Evolutionary conservation across 2,113 vertebrate species (phyloP).

Genomic region (Acanthisitta chloris): DNA sequence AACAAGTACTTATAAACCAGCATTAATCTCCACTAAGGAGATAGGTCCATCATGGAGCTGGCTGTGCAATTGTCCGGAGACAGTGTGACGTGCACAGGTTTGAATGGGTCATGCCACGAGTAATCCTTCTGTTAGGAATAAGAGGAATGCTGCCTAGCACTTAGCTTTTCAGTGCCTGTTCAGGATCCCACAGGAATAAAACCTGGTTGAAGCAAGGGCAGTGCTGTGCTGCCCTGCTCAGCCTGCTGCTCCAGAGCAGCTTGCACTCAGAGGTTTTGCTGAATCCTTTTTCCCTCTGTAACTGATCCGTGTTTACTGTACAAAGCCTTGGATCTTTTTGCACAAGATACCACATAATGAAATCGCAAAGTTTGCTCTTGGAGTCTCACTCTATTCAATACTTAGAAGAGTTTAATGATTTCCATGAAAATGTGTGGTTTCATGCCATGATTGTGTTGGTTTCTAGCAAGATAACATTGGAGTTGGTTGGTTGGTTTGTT

Average conservation of each 20-base stretch:
- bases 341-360: not conserved
- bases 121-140: not conserved
- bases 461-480: not conserved
- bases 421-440: not conserved
- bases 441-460: not conserved
- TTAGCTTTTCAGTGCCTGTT: not conserved
- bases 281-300: not conserved
- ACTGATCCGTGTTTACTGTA: not conserved
- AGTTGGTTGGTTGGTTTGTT: not conserved
- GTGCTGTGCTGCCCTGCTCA: too few species aligned
- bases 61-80: not conserved
- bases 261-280: too few species aligned
- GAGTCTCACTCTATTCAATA: not conserved
- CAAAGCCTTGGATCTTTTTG: not conserved
- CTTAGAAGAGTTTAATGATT: not conserved
- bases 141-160: not conserved
- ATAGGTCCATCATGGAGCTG: fast-evolving
- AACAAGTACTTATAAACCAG: not conserved
- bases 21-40: not conserved
- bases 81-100: not conserved
- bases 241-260: too few species aligned
- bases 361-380: not conserved
- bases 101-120: fast-evolving
- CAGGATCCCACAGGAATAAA: not conserved
- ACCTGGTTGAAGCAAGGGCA: not conserved